Base-by-base conservation (phyloP, 2,888 invertebrate species). In the Opisthograptis luteolata region DNA sequence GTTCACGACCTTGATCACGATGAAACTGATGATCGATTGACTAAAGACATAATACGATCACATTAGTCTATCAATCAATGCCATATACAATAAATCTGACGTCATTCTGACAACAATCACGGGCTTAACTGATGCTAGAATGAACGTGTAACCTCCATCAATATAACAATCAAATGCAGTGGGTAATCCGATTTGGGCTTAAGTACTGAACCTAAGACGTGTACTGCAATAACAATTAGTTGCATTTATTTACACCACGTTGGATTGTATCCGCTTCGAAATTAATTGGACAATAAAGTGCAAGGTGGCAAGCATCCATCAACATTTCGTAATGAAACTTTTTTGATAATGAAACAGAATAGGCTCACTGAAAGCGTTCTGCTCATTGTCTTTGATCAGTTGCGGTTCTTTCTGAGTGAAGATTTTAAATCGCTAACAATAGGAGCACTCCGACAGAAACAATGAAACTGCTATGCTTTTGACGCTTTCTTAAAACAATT, bases 281-380 rank as follows among this genome's bases (percentile, higher is more conserved):
- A 84, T 81, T 76, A 82, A 81, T 84, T 81, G 78, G 69, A 81
- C 77, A 79, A 80, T 82, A 81, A 79, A 81, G 66, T 69, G 68
- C 81, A 81, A 79, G 80, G 66, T 69, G 68, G 68, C 76, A 73
- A 81, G 68, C 73, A 79, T 76, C 71, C 76, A 76, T 79, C 84
- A 81, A 82, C 79, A 80, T 35, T 42, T 31, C 67, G 62, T 73
- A 75, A 77, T 76, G 73, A 81, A 83, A 81, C 73, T 82, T 84
- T 41, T 41, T 30, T 35, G 9, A 20, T 31, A 42, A 36, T 81
- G 78, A 77, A 81, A 80, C 68, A 70, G 58, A 66, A 79, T 75
- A 74, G 72, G 28, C 44, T 39, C 28, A 73, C 68, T 78, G 69
- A 54, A 76, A 78, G 74, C 68, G 76, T 79, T 68, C 61, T 51